phyloP scores from a whole-genome alignment of 2,888 invertebrate genomes.

The Apotomis betuletana region DNA sequence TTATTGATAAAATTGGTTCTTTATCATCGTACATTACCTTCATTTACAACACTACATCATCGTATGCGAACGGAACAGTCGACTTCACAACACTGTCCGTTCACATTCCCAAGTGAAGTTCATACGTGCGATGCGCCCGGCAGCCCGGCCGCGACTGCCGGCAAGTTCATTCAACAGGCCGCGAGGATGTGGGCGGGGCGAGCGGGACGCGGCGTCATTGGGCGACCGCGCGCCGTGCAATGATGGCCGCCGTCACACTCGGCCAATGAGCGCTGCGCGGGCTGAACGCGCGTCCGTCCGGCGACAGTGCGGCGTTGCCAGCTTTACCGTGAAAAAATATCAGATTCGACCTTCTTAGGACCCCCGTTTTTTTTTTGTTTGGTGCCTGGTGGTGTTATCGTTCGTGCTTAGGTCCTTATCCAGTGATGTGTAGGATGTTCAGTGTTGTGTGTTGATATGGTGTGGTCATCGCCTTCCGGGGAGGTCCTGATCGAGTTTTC shows the following conservation, averaged over 20 bases:
- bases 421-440: constrained; percentile 77
- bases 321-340: constrained; percentile 79
- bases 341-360: constrained; percentile 83
- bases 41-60: constrained; percentile 23
- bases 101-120: constrained; percentile 41
- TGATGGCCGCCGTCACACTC: constrained; percentile 81
- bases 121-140: constrained; percentile 56
- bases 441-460: constrained; percentile 78
- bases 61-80: constrained; percentile 42
- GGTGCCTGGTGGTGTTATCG: constrained; percentile 81
- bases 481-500: constrained; percentile 80
- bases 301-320: constrained; percentile 79
- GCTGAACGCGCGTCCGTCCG: constrained; percentile 80
- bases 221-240: constrained; percentile 66
- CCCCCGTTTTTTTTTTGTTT: constrained; percentile 75
- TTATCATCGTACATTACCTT: constrained; percentile 35
- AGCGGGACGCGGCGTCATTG: constrained; percentile 79
- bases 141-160: constrained; percentile 72
- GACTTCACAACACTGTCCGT: constrained; percentile 45
- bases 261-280: constrained; percentile 80
- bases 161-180: constrained; percentile 77
- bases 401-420: constrained; percentile 79
- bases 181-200: constrained; percentile 81
- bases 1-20: neutral
- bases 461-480: constrained; percentile 79